phyloP scores from a whole-genome alignment of 2,888 invertebrate genomes.

The Luperina nickerlii region DNA sequence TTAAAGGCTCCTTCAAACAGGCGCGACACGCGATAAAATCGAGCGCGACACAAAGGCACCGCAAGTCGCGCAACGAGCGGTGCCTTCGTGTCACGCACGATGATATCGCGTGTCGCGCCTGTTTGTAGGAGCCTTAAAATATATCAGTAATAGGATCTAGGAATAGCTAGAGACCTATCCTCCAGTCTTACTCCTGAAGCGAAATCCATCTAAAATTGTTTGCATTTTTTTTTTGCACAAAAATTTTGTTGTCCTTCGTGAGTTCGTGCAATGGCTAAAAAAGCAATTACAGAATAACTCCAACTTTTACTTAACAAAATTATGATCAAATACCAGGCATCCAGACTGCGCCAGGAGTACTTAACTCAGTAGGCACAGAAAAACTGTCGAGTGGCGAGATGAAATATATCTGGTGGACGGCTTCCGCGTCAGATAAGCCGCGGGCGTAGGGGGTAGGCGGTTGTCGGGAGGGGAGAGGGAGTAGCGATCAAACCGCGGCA shows the following conservation, averaged over 20 bases:
- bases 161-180: not conserved
- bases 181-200: not conserved
- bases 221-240: not conserved
- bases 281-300: constrained; percentile 32
- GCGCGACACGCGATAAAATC: no score
- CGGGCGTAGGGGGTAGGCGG: constrained; percentile 61
- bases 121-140: no score
- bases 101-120: no score
- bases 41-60: no score
- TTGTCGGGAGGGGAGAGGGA: constrained; percentile 64
- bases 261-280: not conserved
- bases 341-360: constrained; percentile 55
- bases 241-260: constrained; percentile 3
- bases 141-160: no score
- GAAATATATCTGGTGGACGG: constrained; percentile 81
- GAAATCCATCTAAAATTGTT: not conserved
- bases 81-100: no score
- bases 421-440: constrained; percentile 82
- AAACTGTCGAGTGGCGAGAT: constrained; percentile 78
- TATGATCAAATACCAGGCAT: constrained; percentile 59
- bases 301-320: constrained; percentile 61
- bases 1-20: not conserved
- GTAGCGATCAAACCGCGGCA: constrained; percentile 74
- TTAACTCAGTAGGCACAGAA: constrained; percentile 66
- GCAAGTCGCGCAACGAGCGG: no score